Evolutionary conservation across 2,113 vertebrate species (phyloP), one percentile per base, ranked within the genome.

Genomic region (Sturnira hondurensis): DNA sequence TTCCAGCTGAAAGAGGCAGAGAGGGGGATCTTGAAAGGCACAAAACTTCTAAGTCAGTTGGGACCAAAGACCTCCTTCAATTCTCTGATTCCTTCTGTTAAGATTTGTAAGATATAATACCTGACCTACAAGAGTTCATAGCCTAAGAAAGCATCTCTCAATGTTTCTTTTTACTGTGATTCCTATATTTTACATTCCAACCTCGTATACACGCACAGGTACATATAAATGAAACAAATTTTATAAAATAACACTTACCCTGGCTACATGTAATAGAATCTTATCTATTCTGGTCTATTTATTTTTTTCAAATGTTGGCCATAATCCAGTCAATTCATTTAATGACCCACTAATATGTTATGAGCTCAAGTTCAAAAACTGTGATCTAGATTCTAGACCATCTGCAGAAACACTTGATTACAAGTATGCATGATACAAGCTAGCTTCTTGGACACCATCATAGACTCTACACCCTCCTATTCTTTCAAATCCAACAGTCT

Each of bases 291-390:
- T 67, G 7, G 17, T 50, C 47, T 47, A 70, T 38, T 20, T 58
- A 8, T 16, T 41, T 50, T 84, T 87, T 47, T 63, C 61, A 41
- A 82, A 50, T 65, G 10, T 63, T 80, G 56, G 12, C 19, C 65
- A 81, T 6, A 86, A 80, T 31, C 36, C 41, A 90, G 47, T 50
- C 77, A 85, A 22, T 52, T 90, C 47, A 95, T 36, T 85, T 91
- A 22, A 95, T 31, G 94, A 82, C 11, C 7, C 36, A 81, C 41
- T 90, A 80, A 70, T 38, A 9, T 13, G 58, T 71, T 93, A 90
- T 77, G 9, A 88, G 41, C 13, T 9, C 26, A 92, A 56, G 8
- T 28, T 54, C 50, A 28, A 86, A 96, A 93, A 65, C n/a, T 80
- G 45, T n/a, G 10, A 14, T 43, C 19, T 74, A 82, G 9, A 82